Conservation (phyloP, 2,888 invertebrate genomes). For the Craniophora ligustri region DNA sequence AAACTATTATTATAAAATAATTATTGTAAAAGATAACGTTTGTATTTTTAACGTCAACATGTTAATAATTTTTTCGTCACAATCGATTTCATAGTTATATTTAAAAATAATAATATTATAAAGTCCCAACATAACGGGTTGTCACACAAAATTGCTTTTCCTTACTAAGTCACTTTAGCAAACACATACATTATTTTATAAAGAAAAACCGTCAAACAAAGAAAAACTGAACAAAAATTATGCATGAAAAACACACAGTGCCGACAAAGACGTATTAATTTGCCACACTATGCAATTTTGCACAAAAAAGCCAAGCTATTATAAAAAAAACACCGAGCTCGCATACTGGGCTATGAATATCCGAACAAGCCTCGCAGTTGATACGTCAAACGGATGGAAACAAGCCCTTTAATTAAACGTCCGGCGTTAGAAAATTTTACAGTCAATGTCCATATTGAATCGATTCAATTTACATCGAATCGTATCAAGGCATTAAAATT, state of each 20-base stretch:
- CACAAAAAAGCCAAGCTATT: slow-evolving; percentile 47
- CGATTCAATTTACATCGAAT: slow-evolving; percentile 67
- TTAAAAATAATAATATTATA: not conserved
- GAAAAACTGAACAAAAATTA: slow-evolving; percentile 50
- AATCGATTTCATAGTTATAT: not conserved
- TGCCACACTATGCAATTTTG: slow-evolving; percentile 57
- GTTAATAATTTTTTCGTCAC: not conserved
- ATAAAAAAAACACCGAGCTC: slow-evolving; percentile 49
- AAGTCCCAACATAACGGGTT: not conserved
- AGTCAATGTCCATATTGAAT: slow-evolving; percentile 63
- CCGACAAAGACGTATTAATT: slow-evolving; percentile 64
- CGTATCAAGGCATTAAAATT: slow-evolving; percentile 76
- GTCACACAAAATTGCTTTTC: not conserved
- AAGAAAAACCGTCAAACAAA: slow-evolving; percentile 37
- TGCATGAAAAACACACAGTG: slow-evolving; percentile 58
- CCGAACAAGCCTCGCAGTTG: slow-evolving; percentile 56
- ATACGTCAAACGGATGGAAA: slow-evolving; percentile 55
- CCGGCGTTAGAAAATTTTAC: slow-evolving; percentile 55
- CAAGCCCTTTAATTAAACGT: slow-evolving; percentile 64
- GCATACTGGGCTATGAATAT: slow-evolving; percentile 55
- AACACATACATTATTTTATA: slow-evolving; percentile 26
- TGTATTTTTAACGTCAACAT: no score
- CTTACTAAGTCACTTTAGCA: slow-evolving; percentile 3
- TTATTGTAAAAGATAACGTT: no score
- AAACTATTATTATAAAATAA: no score